phyloP scores from a whole-genome alignment of 2,797 vertebrate species.

The Anabas testudineus region DNA sequence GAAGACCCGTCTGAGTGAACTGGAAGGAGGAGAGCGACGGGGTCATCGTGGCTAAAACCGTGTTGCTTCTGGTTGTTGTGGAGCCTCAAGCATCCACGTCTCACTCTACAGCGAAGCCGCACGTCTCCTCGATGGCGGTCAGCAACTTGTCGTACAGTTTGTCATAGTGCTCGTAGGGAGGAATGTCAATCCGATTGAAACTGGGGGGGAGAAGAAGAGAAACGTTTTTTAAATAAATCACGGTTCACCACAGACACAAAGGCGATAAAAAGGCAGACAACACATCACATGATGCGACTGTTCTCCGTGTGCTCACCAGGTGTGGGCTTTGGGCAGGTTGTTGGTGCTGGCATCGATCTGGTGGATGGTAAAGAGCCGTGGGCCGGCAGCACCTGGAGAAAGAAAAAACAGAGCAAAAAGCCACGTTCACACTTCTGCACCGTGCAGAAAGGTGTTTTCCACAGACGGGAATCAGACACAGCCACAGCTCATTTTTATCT shows the following conservation, averaged over 20 bases:
- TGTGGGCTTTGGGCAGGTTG: conserved; percentile 97
- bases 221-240: conserved; percentile 1
- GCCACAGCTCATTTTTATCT: too few species aligned
- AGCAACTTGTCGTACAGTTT: conserved; percentile 95
- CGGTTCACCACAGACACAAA: accelerated
- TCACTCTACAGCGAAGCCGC: conserved; percentile 98
- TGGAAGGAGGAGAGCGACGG: neutral
- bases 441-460: too few species aligned
- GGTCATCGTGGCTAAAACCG: conserved; percentile 27
- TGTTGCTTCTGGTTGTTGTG: conserved; percentile 37
- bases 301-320: conserved; percentile 86
- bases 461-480: too few species aligned
- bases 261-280: neutral
- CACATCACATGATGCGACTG: neutral
- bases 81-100: neutral
- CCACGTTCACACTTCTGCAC: neutral
- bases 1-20: conserved; percentile 24
- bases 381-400: conserved; percentile 92
- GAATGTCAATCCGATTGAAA: conserved; percentile 99
- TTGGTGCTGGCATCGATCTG: conserved; percentile 97
- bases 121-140: conserved; percentile 98
- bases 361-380: conserved; percentile 96
- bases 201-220: conserved; percentile 70
- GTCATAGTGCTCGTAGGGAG: conserved; percentile 95
- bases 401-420: neutral